Conservation (phyloP, 2,797 vertebrate species). For the Ispidina picta region DNA sequence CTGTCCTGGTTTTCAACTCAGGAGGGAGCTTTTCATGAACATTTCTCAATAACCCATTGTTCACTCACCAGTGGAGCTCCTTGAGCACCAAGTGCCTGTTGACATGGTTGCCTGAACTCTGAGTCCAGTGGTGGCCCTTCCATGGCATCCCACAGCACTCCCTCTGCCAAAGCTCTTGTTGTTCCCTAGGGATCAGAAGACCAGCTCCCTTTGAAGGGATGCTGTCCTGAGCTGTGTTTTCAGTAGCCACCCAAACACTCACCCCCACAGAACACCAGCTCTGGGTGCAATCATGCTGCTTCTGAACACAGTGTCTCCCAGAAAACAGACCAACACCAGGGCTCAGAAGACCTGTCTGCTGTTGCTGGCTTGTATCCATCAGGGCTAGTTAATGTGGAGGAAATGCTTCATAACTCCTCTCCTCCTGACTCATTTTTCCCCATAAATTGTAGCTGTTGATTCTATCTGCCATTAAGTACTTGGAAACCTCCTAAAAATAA, state of each 20-base stretch:
- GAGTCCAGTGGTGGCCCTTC: background rate
- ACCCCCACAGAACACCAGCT: fast-evolving
- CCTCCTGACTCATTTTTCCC: background rate
- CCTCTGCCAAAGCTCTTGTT: background rate
- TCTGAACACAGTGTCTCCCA: background rate
- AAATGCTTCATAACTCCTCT: background rate
- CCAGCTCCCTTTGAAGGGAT: background rate
- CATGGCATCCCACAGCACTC: background rate
- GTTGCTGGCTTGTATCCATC: background rate
- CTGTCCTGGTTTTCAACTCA: background rate
- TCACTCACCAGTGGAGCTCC: background rate
- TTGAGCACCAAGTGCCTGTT: background rate
- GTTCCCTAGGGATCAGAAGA: background rate
- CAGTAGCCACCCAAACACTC: background rate
- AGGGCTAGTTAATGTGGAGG: background rate
- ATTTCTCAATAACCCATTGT: background rate
- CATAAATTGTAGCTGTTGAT: background rate
- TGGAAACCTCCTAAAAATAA: background rate
- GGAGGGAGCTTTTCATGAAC: background rate
- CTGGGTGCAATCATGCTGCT: background rate
- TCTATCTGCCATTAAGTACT: background rate
- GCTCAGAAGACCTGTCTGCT: background rate
- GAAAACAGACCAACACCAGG: no score
- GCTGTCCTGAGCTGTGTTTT: background rate
- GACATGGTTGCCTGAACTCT: background rate